These are phyloP conservation scores for Zapornia atra DNA, from an alignment of 2,113 vertebrate species.

Conservation along the genomic window DNA sequence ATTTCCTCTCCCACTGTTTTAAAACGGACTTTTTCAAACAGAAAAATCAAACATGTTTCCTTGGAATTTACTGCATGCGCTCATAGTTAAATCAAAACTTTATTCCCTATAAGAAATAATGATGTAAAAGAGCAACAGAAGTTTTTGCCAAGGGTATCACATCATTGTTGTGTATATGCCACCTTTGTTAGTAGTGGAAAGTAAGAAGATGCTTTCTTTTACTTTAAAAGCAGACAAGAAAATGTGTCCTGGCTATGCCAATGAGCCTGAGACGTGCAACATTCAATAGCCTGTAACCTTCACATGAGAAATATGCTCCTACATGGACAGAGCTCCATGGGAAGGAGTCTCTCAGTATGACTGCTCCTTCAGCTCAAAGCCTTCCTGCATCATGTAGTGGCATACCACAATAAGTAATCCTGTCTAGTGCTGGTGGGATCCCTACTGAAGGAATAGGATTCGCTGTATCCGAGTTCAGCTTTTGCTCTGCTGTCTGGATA, in stretches of 20 bases:
- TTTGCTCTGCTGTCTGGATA: not conserved
- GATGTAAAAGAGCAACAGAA: not conserved
- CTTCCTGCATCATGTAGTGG: not conserved
- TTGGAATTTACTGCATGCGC: not conserved
- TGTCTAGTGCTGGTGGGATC: not conserved
- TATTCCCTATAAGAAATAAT: not conserved
- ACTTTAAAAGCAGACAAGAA: not conserved
- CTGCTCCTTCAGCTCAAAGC: conserved; percentile 1
- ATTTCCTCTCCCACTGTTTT: not conserved
- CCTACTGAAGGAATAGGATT: not conserved
- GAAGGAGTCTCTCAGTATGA: not conserved
- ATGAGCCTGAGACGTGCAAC: not conserved
- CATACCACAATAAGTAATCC: not conserved
- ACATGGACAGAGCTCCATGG: not conserved
- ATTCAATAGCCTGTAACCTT: not conserved
- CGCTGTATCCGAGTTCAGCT: not conserved
- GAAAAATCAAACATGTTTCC: not conserved
- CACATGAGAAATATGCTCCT: not conserved
- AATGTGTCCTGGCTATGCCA: not conserved
- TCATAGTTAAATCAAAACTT: not conserved
- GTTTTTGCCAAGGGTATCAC: not conserved
- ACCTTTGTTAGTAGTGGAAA: not conserved
- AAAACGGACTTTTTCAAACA: not conserved
- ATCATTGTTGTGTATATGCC: not conserved
- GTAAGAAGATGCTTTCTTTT: not conserved